These are phyloP conservation scores for Podiceps cristatus DNA, from an alignment of 2,113 vertebrate genomes.

Conservation along the genomic window DNA sequence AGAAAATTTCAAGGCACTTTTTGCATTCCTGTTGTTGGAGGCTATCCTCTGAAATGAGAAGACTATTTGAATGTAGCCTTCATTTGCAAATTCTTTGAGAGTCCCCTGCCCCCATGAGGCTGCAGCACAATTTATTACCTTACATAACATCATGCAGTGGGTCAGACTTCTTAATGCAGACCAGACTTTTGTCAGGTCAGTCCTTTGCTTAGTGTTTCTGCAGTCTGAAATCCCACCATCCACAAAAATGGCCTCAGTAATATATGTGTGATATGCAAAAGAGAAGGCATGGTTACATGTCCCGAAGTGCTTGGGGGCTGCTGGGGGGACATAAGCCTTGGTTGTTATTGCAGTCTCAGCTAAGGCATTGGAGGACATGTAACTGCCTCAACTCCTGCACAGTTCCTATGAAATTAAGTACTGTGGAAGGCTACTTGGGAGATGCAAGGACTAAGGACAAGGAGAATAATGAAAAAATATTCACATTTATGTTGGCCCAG, in stretches of 20 bases:
- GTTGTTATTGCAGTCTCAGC: not conserved
- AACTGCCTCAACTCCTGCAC: not conserved
- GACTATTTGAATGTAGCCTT: not conserved
- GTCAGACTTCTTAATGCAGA: not conserved
- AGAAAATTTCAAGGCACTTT: not conserved
- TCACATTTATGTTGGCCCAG: not conserved
- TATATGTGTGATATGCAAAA: not conserved
- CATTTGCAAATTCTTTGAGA: not conserved
- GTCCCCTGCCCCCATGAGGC: fast-evolving
- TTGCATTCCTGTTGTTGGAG: not conserved
- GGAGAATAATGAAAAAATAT: not conserved
- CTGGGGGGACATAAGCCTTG: not conserved
- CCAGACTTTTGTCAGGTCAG: not conserved
- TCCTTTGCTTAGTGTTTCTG: not conserved
- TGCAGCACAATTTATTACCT: not conserved
- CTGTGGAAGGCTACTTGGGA: not conserved
- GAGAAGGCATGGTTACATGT: not conserved
- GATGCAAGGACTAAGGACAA: not conserved
- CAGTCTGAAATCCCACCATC: not conserved
- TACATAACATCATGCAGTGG: not conserved
- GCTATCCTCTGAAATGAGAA: not conserved
- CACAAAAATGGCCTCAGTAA: not conserved
- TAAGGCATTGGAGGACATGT: not conserved
- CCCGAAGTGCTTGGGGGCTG: not conserved
- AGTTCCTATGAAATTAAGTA: not conserved